phyloP scores from a whole-genome alignment of 2,888 invertebrate genomes.

The Deroplatys truncata region DNA sequence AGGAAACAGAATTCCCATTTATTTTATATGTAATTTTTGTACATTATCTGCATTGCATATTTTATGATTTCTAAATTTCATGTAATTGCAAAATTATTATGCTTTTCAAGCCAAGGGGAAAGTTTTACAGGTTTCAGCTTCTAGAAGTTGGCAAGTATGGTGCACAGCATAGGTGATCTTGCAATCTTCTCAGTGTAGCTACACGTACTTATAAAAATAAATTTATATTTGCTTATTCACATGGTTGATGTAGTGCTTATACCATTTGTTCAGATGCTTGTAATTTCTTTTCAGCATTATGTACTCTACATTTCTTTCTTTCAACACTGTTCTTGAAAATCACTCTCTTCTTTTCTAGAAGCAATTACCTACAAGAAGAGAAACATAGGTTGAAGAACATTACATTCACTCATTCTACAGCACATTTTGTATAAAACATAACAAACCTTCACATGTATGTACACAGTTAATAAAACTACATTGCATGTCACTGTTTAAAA shows the following conservation, averaged over 20 bases:
- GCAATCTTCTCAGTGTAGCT: no score
- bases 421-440: background rate
- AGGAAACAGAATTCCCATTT: no score
- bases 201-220: no score
- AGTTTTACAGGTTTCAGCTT: no score
- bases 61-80: no score
- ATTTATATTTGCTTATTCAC: no score
- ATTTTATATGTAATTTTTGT: no score
- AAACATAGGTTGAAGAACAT: background rate
- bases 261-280: background rate
- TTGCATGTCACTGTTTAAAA: background rate
- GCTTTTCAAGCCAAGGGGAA: no score
- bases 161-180: no score
- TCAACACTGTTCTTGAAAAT: background rate
- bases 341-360: background rate
- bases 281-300: background rate
- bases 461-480: background rate
- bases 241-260: background rate
- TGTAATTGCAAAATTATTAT: no score
- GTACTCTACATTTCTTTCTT: background rate
- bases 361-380: background rate
- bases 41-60: no score
- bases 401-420: background rate
- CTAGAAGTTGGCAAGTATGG: no score
- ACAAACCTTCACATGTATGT: background rate